Evolutionary conservation across 2,113 vertebrate genomes (phyloP).

Genomic region (Lipophrys pholis): DNA sequence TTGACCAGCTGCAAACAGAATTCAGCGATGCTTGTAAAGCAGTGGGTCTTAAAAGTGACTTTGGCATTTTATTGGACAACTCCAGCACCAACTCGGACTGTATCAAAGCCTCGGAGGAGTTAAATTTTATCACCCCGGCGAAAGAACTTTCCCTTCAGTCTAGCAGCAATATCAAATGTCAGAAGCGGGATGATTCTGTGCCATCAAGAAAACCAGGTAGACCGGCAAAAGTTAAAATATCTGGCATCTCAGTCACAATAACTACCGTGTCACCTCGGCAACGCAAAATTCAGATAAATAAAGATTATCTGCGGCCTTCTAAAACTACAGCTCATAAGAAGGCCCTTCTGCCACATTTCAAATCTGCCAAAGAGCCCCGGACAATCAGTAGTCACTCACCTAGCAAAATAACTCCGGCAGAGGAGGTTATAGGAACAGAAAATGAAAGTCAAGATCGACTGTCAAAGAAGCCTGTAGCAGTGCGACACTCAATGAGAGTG

Average conservation of each 20-base stretch:
- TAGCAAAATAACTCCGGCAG: slow-evolving; percentile 31
- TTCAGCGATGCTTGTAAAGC: slow-evolving; percentile 68
- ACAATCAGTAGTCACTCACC: slow-evolving; percentile 59
- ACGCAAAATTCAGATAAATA: slow-evolving; percentile 90
- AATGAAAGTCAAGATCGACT: slow-evolving; percentile 18
- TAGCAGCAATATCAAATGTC: slow-evolving; percentile 84
- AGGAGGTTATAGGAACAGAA: slow-evolving; percentile 34
- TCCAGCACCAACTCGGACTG: slow-evolving; percentile 53
- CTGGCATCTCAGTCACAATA: slow-evolving; percentile 93
- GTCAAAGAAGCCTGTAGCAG: slow-evolving; percentile 66
- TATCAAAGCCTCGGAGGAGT: slow-evolving; percentile 62
- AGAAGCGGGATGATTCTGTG: slow-evolving; percentile 82
- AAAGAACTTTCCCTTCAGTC: slow-evolving; percentile 81
- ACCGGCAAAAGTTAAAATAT: slow-evolving; percentile 95
- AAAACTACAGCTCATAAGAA: slow-evolving; percentile 49
- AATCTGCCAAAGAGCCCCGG: slow-evolving; percentile 71
- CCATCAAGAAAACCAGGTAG: slow-evolving; percentile 89
- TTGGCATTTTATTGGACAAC: slow-evolving; percentile 64
- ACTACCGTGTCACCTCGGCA: slow-evolving; percentile 89
- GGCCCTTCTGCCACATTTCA: slow-evolving; percentile 52
- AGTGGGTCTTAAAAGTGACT: slow-evolving; percentile 57
- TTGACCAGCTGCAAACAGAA: slow-evolving; percentile 72
- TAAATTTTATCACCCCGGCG: slow-evolving; percentile 83
- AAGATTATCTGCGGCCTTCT: slow-evolving; percentile 75
- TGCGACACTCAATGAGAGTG: slow-evolving; percentile 89